Base-by-base conservation (phyloP, 92 coral and sea anemone species). In the Epizoanthus ramosus region DNA sequence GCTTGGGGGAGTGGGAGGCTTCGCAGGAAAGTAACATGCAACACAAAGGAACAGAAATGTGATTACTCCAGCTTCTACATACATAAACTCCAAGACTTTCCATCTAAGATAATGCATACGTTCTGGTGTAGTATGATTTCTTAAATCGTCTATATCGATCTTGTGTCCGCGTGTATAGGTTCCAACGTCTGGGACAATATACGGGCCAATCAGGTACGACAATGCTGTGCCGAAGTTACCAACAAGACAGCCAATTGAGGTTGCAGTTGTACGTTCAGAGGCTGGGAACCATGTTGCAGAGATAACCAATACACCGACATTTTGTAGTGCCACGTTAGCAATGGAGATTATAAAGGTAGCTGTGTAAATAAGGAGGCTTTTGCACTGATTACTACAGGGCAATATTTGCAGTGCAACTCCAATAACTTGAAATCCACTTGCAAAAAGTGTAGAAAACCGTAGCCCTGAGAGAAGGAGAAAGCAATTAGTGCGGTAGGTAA, bases 261-360 rank as follows among this genome's bases (percentile, higher is more conserved):
- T 86, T 21, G 89, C 85, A 59, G 85, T 86, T 33, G 83, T 86
- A 13, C 89, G 81, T 57, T 86, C 85, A 79, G 57, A 24, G 8
- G 89, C 85, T 2, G 89, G 89, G 35, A 86, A 86, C 89, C 89
- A 86, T 8, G 89, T 86, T 24, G 89, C 83, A 15, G 89, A 86
- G 45, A 86, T 28, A 25, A 73, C 68, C 24, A 84, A 57, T 21
- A 84, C 35, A 31, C 85, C 81, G 47, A 84, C 85, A 79, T 57
- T 45, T 21, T 74, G 80, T 7, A 83, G 22, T 35, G 65, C 80
- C 9, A 65, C 43, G n/a, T 47, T 56, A 65, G 37, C 80, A 74
- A 74, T 25, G 8, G 80, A 5, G 18, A 33, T 54, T 57, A 54
- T n/a, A 28, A 74, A 74, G 10, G 80, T 74, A 0, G 80, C 58